phyloP scores from a whole-genome alignment of 2,113 vertebrate species.

The Dicentrarchus labrax region DNA sequence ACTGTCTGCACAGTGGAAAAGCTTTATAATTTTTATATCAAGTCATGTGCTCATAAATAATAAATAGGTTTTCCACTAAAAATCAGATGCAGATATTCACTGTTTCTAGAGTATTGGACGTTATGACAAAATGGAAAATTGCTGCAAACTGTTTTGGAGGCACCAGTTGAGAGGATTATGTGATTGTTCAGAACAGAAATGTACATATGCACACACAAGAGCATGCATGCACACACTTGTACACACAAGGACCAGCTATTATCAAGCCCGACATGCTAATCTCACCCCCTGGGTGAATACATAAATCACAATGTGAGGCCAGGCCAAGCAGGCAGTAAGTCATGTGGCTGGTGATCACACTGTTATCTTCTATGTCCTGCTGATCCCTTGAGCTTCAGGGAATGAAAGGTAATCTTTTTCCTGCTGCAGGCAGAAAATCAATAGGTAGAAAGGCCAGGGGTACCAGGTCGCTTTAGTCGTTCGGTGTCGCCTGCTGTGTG shows the following conservation, averaged over 20 bases:
- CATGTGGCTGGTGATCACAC: constrained; percentile 68
- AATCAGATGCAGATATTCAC: background rate
- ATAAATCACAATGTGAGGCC: constrained; percentile 53
- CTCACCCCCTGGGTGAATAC: constrained; percentile 57
- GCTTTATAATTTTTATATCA: constrained; percentile 1
- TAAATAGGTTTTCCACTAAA: background rate
- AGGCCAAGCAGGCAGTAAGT: constrained; percentile 55
- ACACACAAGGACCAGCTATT: constrained; percentile 33
- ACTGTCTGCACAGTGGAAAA: background rate
- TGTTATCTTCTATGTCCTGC: constrained; percentile 67
- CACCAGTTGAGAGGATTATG: constrained; percentile 38
- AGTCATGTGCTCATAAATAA: constrained; percentile 3
- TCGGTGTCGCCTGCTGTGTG: constrained; percentile 33
- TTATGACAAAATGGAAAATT: constrained; percentile 40
- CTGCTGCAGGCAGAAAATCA: constrained; percentile 57
- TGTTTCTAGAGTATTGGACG: background rate
- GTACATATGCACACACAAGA: constrained; percentile 18
- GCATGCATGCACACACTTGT: background rate
- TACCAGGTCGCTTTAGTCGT: constrained; percentile 31
- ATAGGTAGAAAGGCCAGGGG: constrained; percentile 45
- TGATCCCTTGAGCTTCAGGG: constrained; percentile 57
- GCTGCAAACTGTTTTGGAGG: constrained; percentile 39
- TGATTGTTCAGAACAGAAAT: constrained; percentile 43
- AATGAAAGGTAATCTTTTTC: constrained; percentile 75
- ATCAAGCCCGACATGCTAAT: constrained; percentile 75